Conservation (phyloP, 2,797 vertebrate species). For the Otolemur crassicaudatus region DNA sequence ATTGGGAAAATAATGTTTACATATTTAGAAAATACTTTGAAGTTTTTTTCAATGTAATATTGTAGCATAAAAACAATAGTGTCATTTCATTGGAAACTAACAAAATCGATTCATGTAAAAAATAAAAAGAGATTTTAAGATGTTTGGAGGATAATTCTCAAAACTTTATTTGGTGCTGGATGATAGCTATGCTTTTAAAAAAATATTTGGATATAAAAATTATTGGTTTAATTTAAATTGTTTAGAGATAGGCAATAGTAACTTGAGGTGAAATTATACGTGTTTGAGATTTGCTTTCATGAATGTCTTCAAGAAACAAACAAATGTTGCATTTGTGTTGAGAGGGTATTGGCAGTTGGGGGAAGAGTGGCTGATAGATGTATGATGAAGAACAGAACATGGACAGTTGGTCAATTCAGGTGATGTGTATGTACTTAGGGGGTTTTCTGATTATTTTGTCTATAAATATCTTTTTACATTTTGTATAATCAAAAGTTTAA, state of each 20-base stretch:
- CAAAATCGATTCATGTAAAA: neutral
- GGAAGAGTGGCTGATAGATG: neutral
- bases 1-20: neutral
- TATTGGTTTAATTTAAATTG: neutral
- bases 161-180: neutral
- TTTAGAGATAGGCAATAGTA: neutral
- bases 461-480: neutral
- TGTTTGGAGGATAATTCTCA: neutral
- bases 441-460: neutral
- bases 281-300: neutral
- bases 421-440: neutral
- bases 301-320: neutral
- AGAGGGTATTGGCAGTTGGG: fast-evolving
- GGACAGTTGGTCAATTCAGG: neutral
- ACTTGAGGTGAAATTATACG: neutral
- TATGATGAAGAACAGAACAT: neutral
- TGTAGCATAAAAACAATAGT: neutral
- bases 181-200: neutral
- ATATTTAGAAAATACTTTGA: neutral
- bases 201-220: neutral
- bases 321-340: neutral
- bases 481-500: neutral
- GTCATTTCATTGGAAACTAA: neutral
- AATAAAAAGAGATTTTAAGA: neutral
- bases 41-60: neutral